Evolutionary conservation across 2,888 invertebrate species (phyloP).

Genomic region (Platycheirus albimanus): DNA sequence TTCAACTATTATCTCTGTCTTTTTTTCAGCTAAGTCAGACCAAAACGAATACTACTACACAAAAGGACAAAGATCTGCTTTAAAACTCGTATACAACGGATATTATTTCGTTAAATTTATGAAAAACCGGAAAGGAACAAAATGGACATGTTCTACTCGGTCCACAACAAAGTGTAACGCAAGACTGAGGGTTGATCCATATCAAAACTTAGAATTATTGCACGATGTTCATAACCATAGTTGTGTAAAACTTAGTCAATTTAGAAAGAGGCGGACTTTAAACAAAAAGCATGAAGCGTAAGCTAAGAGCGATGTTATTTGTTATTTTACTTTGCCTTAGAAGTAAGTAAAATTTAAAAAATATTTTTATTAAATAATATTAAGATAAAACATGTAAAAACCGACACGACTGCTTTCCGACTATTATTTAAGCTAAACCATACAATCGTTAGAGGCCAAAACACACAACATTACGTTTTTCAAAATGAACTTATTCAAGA

Average conservation of each 20-base stretch:
- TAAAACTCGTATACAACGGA: conserved; percentile 80
- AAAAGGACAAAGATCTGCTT: conserved; percentile 80
- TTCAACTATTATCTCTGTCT: neutral
- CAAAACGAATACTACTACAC: conserved; percentile 68
- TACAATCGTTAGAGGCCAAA: no score
- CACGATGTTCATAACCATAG: neutral
- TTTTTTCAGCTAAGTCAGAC: conserved; percentile 43
- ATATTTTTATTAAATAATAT: no score
- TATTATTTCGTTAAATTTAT: conserved; percentile 80
- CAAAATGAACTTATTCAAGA: no score
- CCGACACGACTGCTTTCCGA: no score
- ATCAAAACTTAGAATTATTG: conserved; percentile 79
- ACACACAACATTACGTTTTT: no score
- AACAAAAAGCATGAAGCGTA: no score
- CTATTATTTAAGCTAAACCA: no score
- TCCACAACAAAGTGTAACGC: conserved; percentile 81
- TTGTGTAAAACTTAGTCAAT: conserved; percentile 49
- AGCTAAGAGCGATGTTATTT: no score
- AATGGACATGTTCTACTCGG: conserved; percentile 82
- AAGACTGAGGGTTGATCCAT: conserved; percentile 78
- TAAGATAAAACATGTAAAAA: no score
- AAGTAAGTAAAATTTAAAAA: no score
- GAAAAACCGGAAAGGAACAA: conserved; percentile 80
- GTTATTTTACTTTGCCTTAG: no score
- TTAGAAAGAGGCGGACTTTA: no score